phyloP scores from a whole-genome alignment of 2,797 vertebrate genomes.

The Capromys pilorides region DNA sequence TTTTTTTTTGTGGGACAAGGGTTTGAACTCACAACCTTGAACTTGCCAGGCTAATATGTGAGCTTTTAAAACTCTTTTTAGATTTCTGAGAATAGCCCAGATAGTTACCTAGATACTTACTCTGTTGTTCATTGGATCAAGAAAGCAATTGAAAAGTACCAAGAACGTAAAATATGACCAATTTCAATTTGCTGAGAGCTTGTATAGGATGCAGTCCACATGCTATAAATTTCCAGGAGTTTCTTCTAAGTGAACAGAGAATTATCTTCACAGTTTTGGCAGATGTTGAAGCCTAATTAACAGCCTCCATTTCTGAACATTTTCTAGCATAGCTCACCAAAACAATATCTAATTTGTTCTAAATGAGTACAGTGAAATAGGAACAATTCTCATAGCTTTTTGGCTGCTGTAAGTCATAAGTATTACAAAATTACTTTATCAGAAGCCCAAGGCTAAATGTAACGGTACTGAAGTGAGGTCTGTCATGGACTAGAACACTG shows the following conservation, averaged over 20 bases:
- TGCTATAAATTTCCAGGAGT: background rate
- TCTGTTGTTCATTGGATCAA: background rate
- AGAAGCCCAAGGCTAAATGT: background rate
- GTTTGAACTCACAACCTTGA: too few species aligned
- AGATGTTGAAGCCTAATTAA: background rate
- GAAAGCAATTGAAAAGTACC: background rate
- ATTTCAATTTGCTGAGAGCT: background rate
- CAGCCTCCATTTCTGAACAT: background rate
- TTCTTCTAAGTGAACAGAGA: background rate
- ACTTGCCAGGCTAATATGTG: too few species aligned
- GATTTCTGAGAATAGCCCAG: background rate
- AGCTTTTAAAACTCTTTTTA: constrained; percentile 7
- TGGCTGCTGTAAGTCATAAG: background rate
- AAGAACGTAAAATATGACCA: background rate
- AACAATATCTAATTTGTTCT: background rate
- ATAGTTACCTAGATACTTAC: background rate
- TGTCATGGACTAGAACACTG: background rate
- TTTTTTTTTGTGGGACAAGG: background rate
- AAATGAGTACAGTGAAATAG: background rate
- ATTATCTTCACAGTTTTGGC: background rate
- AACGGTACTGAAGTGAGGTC: background rate
- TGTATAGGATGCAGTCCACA: background rate
- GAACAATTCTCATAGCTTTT: background rate
- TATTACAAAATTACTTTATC: background rate
- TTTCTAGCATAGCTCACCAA: background rate